Evolutionary conservation across 2,797 vertebrate species (phyloP).

Genomic region (Mallotus villosus): DNA sequence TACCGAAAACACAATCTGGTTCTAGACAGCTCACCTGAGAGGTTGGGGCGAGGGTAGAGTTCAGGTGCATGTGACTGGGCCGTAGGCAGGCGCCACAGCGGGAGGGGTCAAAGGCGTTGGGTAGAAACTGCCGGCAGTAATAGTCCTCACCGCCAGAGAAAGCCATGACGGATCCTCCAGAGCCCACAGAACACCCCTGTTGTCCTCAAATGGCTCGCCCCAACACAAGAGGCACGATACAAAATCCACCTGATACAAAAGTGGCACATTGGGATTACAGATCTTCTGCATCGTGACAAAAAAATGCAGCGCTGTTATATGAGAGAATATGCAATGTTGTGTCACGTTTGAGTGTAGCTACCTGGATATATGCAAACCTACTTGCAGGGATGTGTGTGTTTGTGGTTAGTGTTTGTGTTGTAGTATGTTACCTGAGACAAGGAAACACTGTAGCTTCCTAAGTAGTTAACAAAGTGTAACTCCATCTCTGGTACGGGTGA

Average conservation of each 20-base stretch:
- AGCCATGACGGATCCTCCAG: conserved; percentile 31
- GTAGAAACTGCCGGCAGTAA: conserved; percentile 61
- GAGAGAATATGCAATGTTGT: background rate
- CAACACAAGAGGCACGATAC: background rate
- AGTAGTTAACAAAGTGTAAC: conserved; percentile 4
- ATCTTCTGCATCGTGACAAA: background rate
- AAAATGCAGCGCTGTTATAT: background rate
- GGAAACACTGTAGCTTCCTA: background rate
- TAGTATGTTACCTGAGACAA: background rate
- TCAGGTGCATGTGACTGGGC: conserved; percentile 64
- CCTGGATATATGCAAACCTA: background rate
- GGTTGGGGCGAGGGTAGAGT: background rate
- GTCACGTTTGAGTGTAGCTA: background rate
- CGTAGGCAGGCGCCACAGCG: conserved; percentile 63
- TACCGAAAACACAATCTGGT: background rate
- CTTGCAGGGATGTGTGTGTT: background rate
- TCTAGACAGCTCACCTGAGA: conserved; percentile 17
- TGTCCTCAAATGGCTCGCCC: conserved; percentile 1
- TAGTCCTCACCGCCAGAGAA: conserved; percentile 51
- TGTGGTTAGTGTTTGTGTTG: background rate
- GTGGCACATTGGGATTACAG: background rate
- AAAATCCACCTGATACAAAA: background rate
- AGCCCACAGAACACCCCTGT: background rate
- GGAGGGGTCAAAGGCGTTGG: conserved; percentile 68
- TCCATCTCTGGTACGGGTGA: background rate